These are phyloP conservation scores for Tigriopus californicus DNA, from an alignment of 2,888 invertebrate species.

Conservation along the genomic window DNA sequence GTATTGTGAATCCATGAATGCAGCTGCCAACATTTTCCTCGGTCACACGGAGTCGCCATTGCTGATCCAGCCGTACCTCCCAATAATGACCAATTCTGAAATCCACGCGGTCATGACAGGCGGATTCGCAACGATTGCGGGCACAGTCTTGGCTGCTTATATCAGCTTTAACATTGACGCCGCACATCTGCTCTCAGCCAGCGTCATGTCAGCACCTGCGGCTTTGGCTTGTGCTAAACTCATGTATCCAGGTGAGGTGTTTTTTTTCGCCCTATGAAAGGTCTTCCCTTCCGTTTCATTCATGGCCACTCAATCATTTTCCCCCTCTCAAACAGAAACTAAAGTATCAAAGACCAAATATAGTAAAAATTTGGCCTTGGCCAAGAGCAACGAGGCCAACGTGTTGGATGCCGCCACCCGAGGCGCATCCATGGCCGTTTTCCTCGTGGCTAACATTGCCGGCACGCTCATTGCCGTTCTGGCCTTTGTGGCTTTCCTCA, in stretches of 20 bases:
- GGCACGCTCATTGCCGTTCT: conserved; percentile 84
- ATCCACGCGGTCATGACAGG: conserved; percentile 79
- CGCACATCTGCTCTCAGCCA: conserved; percentile 71
- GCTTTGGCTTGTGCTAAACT: conserved; percentile 74
- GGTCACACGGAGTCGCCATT: conserved; percentile 58
- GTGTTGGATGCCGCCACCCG: conserved; percentile 75
- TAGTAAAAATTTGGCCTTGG: conserved; percentile 40
- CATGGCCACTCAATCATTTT: too few relatives aligned
- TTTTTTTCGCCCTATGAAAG: too few relatives aligned
- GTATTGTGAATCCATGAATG: conserved; percentile 79
- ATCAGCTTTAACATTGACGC: conserved; percentile 57
- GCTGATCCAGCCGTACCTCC: conserved; percentile 65
- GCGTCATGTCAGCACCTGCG: conserved; percentile 90
- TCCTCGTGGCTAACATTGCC: conserved; percentile 62
- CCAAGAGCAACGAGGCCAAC: conserved; percentile 30
- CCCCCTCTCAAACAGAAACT: too few relatives aligned
- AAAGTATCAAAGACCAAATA: conserved; percentile 1
- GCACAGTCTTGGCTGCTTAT: conserved; percentile 4
- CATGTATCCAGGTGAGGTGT: conserved; percentile 46
- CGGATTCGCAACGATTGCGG: conserved; percentile 86
- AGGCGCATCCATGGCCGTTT: conserved; percentile 59
- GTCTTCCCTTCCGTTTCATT: too few relatives aligned
- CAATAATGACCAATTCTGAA: conserved; percentile 66
- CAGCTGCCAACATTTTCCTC: conserved; percentile 85
- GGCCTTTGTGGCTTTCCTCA: conserved; percentile 63